These are phyloP conservation scores for Pachycephus smyrnensis DNA, from an alignment of 2,888 invertebrate species.

Conservation along the genomic window DNA sequence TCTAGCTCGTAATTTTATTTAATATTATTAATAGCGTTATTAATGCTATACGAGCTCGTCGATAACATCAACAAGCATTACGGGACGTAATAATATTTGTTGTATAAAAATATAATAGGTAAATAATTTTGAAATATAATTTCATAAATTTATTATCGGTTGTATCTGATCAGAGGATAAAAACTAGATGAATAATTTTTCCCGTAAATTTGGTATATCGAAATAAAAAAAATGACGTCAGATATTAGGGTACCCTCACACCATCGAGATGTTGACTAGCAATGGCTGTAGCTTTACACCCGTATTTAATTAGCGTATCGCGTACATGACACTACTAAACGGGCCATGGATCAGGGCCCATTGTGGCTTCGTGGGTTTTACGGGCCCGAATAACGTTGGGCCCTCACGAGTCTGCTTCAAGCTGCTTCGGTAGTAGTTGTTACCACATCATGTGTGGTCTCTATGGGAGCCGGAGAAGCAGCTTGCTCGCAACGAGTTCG, in stretches of 20 bases:
- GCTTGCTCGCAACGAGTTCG: neutral
- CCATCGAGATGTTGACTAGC: neutral
- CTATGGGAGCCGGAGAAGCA: neutral
- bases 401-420: neutral
- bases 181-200: too few species aligned
- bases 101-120: too few species aligned
- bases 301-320: conserved; percentile 15
- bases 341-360: conserved; percentile 6
- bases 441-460: conserved; percentile 19
- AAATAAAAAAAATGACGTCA: too few species aligned
- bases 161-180: too few species aligned
- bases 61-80: too few species aligned
- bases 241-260: neutral
- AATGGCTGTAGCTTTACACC: neutral
- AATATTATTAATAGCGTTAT: too few species aligned
- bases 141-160: too few species aligned
- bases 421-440: neutral
- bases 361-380: neutral
- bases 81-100: too few species aligned
- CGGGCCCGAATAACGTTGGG: neutral
- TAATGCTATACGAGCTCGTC: too few species aligned
- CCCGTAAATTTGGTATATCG: too few species aligned
- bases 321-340: conserved; percentile 15
- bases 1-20: too few species aligned
- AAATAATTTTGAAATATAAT: too few species aligned